Evolutionary conservation across 1,140 invertebrate species (phyloP), one percentile per base, ranked within the genome.

Genomic region (Bombus consobrinus): DNA sequence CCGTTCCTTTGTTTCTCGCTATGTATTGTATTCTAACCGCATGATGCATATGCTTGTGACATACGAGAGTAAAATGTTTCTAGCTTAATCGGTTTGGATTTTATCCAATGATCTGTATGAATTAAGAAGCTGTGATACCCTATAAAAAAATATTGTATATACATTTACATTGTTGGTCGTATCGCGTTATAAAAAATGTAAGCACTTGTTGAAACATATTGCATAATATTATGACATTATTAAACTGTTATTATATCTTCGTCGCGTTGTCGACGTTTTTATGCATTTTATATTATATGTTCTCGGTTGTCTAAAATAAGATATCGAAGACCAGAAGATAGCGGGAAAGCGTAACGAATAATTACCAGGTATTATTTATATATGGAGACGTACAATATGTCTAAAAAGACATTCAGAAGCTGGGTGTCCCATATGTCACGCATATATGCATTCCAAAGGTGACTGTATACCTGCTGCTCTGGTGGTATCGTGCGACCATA

Each of bases 381-480:
- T 2, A 15, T 32, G 22, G 0, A 25, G 59, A 43, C 10, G 22
- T 57, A 43, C 13, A 79, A n/a, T 22, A 47, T n/a, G 34, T 43
- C 37, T 15, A 34, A 10, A 66, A 28, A 32, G 28, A 41, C 5
- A 8, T 57, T 47, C 43, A 15, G n/a, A 39, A n/a, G 62, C 28
- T 5, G n/a, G 25, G 3, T 32, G 22, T 10, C 28, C 25, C 73
- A 53, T 72, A 41, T 69, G 85, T 88, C 64, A 32, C 64, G 59
- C 43, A 68, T 74, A 81, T 43, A 72, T 34, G 78, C 83, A 74
- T 81, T 53, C 76, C 34, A 57, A 47, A 74, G 83, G 69, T 66
- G 43, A 62, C 43, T 80, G 25, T 85, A 81, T 81, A 81, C 71
- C 84, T 75, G 84, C 71, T 10, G 84, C 71, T 10, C 57, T 6